Evolutionary conservation across 2,113 vertebrate genomes (phyloP).

Genomic region (Salminus brasiliensis): DNA sequence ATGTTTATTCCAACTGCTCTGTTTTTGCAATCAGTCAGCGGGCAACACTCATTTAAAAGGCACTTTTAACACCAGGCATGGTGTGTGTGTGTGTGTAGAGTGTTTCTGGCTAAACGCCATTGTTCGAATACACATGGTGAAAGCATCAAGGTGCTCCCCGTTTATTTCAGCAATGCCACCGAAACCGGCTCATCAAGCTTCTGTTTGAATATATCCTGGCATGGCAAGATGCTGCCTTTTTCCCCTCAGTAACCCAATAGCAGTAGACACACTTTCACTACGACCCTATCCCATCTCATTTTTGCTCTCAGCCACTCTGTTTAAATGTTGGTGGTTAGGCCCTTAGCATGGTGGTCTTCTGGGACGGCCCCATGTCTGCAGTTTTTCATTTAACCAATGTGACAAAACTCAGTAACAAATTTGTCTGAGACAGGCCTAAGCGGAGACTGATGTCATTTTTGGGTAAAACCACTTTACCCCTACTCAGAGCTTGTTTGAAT

Average conservation of each 20-base stretch:
- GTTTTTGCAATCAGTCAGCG: slow-evolving; percentile 65
- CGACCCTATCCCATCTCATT: slow-evolving; percentile 61
- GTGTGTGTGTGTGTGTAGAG: slow-evolving; percentile 52
- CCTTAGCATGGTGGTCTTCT: slow-evolving; percentile 36
- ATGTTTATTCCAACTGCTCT: slow-evolving; percentile 65
- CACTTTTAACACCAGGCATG: slow-evolving; percentile 55
- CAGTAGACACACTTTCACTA: slow-evolving; percentile 56
- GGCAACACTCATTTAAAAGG: slow-evolving; percentile 54
- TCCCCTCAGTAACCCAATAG: slow-evolving; percentile 65
- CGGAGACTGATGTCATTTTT: slow-evolving; percentile 35
- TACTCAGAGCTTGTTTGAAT: slow-evolving; percentile 21
- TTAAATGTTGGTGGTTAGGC: slow-evolving; percentile 39
- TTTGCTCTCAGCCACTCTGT: slow-evolving; percentile 55
- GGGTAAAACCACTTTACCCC: slow-evolving; percentile 1
- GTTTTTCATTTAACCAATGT: slow-evolving; percentile 42
- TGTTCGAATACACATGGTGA: slow-evolving; percentile 69
- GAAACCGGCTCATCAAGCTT: slow-evolving; percentile 59
- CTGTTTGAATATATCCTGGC: slow-evolving; percentile 73
- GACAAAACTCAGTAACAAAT: slow-evolving; percentile 47
- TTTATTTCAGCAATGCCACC: slow-evolving; percentile 60
- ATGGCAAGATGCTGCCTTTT: slow-evolving; percentile 56
- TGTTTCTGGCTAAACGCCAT: slow-evolving; percentile 62
- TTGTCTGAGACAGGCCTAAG: slow-evolving; percentile 8
- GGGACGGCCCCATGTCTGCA: slow-evolving; percentile 42
- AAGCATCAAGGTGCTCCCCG: slow-evolving; percentile 56